Conservation (phyloP, 2,888 invertebrate genomes). For the Gymnoscelis rufifasciata region DNA sequence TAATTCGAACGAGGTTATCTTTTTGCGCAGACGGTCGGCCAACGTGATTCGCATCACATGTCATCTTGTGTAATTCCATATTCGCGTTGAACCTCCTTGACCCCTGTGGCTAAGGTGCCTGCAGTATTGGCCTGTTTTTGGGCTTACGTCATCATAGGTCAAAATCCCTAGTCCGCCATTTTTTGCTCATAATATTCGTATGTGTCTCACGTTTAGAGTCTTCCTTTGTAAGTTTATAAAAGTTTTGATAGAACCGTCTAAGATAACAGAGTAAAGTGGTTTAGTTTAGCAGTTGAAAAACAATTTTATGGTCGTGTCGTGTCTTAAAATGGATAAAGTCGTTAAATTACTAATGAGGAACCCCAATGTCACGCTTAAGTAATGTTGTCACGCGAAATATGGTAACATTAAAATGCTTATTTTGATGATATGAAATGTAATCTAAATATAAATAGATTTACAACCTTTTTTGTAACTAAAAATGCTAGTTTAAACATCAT, state of each 20-base stretch:
- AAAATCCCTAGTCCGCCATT: conserved; percentile 69
- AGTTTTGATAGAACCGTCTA: no score
- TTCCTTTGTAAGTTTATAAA: conserved; percentile 69
- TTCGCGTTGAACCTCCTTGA: conserved; percentile 72
- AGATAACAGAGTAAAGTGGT: no score
- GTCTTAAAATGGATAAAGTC: conserved; percentile 18
- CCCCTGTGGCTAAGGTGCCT: conserved; percentile 42
- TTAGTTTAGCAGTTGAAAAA: no score
- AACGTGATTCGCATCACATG: conserved; percentile 40
- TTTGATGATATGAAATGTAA: not conserved
- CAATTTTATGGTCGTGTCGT: no score
- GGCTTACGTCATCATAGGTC: conserved; percentile 77
- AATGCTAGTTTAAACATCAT: no score
- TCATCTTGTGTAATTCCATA: conserved; percentile 53
- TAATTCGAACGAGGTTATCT: conserved; percentile 4
- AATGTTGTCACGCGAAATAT: not conserved
- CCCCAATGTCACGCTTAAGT: conserved; percentile 6
- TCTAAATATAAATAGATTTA: not conserved
- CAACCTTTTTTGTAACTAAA: no score
- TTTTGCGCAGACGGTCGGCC: conserved; percentile 9
- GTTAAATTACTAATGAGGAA: conserved; percentile 6
- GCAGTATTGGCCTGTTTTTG: conserved; percentile 70
- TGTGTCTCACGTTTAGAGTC: conserved; percentile 65
- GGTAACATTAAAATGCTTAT: not conserved
- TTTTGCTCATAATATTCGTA: conserved; percentile 61